These are phyloP conservation scores for Pelodytes ibericus DNA, from an alignment of 2,797 vertebrate species.

Conservation along the genomic window DNA sequence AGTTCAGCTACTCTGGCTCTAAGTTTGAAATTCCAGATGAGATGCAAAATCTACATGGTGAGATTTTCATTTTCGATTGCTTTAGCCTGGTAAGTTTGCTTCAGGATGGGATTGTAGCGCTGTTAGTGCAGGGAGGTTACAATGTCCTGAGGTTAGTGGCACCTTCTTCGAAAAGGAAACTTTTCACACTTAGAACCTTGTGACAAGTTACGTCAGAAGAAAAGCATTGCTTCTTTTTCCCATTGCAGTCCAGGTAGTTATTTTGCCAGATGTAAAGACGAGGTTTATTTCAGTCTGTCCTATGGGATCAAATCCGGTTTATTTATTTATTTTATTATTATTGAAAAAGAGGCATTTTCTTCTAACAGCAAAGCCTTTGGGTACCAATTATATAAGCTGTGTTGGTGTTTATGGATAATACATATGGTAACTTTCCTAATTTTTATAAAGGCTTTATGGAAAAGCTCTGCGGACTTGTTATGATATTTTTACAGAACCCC, in stretches of 20 bases:
- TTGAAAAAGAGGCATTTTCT: background rate
- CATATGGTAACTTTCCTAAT: constrained; percentile 59
- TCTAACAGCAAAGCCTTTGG: constrained; percentile 59
- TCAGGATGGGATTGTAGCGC: constrained; percentile 55
- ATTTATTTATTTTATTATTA: background rate
- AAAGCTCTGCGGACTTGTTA: too few species aligned
- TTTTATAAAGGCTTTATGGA: background rate
- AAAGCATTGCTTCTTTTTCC: constrained; percentile 18
- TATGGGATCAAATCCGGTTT: constrained; percentile 12
- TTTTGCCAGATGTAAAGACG: constrained; percentile 24
- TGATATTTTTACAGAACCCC: too few species aligned
- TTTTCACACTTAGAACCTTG: background rate
- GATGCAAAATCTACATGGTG: constrained; percentile 54
- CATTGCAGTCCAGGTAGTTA: constrained; percentile 39
- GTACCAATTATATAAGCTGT: constrained; percentile 59
- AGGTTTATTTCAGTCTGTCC: constrained; percentile 26
- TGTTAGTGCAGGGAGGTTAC: too few species aligned
- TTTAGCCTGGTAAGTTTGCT: constrained; percentile 53
- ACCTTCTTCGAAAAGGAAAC: background rate
- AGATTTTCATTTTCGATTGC: constrained; percentile 61
- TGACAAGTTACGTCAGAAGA: background rate
- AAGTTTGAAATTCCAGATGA: constrained; percentile 48
- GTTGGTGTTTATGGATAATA: constrained; percentile 42
- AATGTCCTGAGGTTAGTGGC: too few species aligned
- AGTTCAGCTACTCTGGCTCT: too few species aligned